These are phyloP conservation scores for Florisuga fusca DNA, from an alignment of 2,797 vertebrate genomes.

Conservation along the genomic window DNA sequence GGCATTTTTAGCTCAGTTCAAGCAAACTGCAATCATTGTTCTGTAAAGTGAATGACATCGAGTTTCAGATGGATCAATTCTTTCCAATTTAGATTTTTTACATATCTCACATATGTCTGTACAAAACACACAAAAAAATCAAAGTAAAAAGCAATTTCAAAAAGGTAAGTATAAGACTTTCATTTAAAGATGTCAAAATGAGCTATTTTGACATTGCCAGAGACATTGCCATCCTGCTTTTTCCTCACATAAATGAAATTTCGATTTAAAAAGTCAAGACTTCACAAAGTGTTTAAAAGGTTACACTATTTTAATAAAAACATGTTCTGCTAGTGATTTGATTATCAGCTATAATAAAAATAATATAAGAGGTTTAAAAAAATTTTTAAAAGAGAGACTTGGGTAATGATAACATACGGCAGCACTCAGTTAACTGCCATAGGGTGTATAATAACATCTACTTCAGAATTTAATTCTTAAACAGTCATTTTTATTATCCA, in stretches of 20 bases:
- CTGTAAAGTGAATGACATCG: background rate
- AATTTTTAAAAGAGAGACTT: background rate
- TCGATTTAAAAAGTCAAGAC: background rate
- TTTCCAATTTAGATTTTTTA: constrained; percentile 5
- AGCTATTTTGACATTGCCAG: background rate
- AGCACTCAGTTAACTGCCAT: background rate
- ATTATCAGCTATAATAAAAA: constrained; percentile 24
- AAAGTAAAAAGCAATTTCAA: background rate
- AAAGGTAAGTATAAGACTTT: background rate
- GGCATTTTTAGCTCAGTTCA: background rate
- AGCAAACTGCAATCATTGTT: background rate
- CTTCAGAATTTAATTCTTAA: background rate
- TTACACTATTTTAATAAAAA: background rate
- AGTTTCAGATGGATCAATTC: background rate
- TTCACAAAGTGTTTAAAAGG: background rate
- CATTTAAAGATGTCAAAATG: constrained; percentile 13
- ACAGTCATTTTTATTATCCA: background rate
- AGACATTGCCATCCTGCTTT: background rate
- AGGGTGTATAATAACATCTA: background rate
- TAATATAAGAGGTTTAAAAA: background rate
- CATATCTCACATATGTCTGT: background rate
- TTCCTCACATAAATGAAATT: background rate
- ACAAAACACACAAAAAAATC: background rate
- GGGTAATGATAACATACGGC: background rate
- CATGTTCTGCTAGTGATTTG: background rate